phyloP scores from a whole-genome alignment of 2,113 vertebrate species.

The Silurus meridionalis region DNA sequence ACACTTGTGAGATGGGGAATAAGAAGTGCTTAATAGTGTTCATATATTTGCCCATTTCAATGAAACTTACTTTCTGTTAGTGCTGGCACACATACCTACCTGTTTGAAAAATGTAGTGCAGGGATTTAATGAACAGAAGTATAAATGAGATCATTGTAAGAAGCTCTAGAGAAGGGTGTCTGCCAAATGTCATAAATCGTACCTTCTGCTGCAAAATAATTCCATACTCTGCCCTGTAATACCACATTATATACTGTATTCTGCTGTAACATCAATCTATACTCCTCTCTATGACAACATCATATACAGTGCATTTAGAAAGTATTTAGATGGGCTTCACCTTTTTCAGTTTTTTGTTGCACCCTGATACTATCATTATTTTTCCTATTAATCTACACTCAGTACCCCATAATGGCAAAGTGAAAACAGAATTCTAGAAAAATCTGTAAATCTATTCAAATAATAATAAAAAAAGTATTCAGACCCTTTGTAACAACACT shows the following conservation, averaged over 20 bases:
- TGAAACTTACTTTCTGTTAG: not conserved
- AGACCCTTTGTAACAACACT: no score
- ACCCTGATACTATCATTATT: no score
- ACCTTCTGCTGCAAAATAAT: not conserved
- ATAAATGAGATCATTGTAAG: not conserved
- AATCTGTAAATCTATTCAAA: no score
- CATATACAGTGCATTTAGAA: not conserved
- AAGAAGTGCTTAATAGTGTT: not conserved
- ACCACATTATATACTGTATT: not conserved
- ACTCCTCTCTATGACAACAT: not conserved
- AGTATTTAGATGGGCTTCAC: no score
- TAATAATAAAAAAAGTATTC: no score
- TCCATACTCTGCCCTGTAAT: not conserved
- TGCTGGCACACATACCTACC: not conserved
- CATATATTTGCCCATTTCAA: not conserved
- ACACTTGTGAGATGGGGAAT: not conserved
- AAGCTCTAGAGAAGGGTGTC: no score
- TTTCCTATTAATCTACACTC: no score
- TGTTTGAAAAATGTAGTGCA: not conserved
- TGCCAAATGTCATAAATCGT: no score
- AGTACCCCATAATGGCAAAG: no score
- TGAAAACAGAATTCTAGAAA: no score
- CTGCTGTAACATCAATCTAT: not conserved
- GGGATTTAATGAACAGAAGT: not conserved
- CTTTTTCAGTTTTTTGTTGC: no score